phyloP scores from a whole-genome alignment of 37 sponge, comb jelly and placozoan species.

The Tethya wilhelma region DNA sequence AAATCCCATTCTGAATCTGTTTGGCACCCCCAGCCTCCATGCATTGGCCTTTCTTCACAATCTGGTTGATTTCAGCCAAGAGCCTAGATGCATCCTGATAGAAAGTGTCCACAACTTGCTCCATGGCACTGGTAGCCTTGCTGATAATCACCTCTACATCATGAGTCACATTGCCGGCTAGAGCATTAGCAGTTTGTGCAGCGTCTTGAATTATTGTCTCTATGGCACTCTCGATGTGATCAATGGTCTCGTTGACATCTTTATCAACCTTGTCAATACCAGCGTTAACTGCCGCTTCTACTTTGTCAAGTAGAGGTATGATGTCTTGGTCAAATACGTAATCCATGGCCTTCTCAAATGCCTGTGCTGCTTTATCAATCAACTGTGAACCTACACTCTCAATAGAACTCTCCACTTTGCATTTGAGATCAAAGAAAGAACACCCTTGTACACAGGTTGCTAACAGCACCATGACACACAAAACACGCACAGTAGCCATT shows the following conservation, averaged over 20 bases:
- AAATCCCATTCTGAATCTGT: neutral
- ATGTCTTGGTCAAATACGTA: slow-evolving; percentile 11
- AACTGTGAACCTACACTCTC: slow-evolving; percentile 1
- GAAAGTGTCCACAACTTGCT: neutral
- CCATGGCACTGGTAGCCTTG: slow-evolving; percentile 11
- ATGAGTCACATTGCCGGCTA: slow-evolving; percentile 9
- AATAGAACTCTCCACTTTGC: neutral
- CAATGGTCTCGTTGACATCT: slow-evolving; percentile 12
- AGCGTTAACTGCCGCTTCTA: slow-evolving; percentile 8
- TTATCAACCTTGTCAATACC: slow-evolving; percentile 1
- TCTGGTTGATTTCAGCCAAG: neutral
- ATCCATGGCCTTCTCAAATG: slow-evolving; percentile 14
- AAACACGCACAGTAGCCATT: too few relatives aligned
- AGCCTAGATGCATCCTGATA: slow-evolving; percentile 3
- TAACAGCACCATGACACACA: neutral
- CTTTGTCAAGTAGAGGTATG: slow-evolving; percentile 14
- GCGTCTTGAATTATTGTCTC: slow-evolving; percentile 13
- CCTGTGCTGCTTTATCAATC: neutral
- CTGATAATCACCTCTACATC: slow-evolving; percentile 2
- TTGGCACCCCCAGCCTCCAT: neutral
- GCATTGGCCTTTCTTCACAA: neutral
- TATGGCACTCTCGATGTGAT: slow-evolving; percentile 14
- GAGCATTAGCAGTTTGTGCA: slow-evolving; percentile 12
- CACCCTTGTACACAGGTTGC: slow-evolving; percentile 6
- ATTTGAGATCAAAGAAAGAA: neutral